phyloP scores from a whole-genome alignment of 2,113 vertebrate genomes.

The Aspiorhynchus laticeps region DNA sequence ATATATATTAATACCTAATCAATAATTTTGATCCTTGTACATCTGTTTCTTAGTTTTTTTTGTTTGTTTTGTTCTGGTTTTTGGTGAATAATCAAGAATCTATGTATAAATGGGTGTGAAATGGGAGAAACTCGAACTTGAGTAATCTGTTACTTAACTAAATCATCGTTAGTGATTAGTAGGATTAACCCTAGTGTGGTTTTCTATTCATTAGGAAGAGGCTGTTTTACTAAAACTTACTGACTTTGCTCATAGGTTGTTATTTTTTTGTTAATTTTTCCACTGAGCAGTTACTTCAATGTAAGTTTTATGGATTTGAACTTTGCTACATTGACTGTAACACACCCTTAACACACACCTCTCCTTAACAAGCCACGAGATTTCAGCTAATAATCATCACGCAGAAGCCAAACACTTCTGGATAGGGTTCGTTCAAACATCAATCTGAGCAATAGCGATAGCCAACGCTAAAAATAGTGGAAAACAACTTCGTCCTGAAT shows the following conservation, averaged over 20 bases:
- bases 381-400: background rate
- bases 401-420: background rate
- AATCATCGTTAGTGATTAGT: background rate
- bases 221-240: too few species aligned
- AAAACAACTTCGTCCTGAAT: background rate
- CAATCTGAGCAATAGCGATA: background rate
- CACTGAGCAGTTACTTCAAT: too few species aligned
- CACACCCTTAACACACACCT: background rate
- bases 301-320: too few species aligned
- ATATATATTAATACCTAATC: too few species aligned
- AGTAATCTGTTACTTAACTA: background rate
- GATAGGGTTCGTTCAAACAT: background rate
- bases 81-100: too few species aligned
- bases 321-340: background rate
- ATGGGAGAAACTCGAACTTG: too few species aligned
- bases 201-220: background rate
- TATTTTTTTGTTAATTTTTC: too few species aligned
- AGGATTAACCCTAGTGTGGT: background rate
- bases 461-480: background rate
- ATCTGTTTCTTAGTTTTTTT: too few species aligned
- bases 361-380: background rate
- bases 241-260: too few species aligned
- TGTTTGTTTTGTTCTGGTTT: too few species aligned
- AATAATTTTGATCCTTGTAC: too few species aligned
- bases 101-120: background rate